Base-by-base conservation (phyloP, 2,797 vertebrate species). In the Echiichthys vipera region DNA sequence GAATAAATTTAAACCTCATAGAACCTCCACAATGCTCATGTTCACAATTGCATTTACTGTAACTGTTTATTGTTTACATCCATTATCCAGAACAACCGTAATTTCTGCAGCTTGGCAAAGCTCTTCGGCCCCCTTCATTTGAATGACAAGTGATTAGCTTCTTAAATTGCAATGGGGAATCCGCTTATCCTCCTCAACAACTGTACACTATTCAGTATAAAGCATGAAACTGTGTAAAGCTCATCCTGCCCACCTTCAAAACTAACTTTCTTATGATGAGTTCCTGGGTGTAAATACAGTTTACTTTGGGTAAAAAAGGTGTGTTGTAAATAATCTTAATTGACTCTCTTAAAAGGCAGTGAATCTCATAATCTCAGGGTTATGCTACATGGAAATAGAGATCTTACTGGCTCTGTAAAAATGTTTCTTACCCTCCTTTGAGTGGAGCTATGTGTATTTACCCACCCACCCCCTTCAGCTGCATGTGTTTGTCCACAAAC, bases 361-460 rank as follows among this genome's bases (percentile, higher is more conserved):
- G 18, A 40, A 56, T 70, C 55, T 22, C 14, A 30, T 55, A 49
- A 58, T 74, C 45, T 57, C 9, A 9, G 37, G 27, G 46, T 4
- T 13, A 30, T 11, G 13, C 30, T 49, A 29, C 55, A 59, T 66
- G 17, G 27, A 81, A 71, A 81, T 36, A 20, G 39, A 79, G 59
- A 24, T 64, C n/a, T 11, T 10, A 29, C 32, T 34, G 47, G 57
- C 69, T 61, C 34, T 15, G 55, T 47, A 9, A 46, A 39, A 14
- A 65, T 51, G 63, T 74, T 65, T 78, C 55, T n/a, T 11, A 27
- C 13, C 68, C 62, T 58, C 63, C 50, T 54, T 32, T 54, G 53
- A 70, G 34, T 18, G 37, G 65, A 42, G 42, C 78, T 88, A 74
- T 88, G 67, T 84, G 63, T 88, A 74, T 88, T 82, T 87, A 69